These are phyloP conservation scores for Mycalesis mineus DNA, from an alignment of 2,888 invertebrate genomes.

Conservation along the genomic window DNA sequence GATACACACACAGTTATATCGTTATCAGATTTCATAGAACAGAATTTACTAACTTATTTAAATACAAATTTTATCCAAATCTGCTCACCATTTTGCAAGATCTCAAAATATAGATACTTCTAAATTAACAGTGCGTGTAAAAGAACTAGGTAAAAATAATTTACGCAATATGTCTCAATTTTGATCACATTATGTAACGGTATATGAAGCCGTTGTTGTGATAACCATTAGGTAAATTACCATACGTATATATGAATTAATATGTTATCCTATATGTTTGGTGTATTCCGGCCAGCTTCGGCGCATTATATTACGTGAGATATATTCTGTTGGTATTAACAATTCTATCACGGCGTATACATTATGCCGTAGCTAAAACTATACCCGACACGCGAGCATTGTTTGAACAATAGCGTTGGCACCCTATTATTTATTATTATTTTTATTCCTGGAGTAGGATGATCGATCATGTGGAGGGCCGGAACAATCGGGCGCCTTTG, in stretches of 20 bases:
- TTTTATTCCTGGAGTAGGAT: slow-evolving; percentile 70
- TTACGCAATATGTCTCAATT: too few relatives aligned
- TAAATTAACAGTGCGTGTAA: too few relatives aligned
- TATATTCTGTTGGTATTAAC: slow-evolving; percentile 8
- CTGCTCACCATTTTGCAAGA: too few relatives aligned
- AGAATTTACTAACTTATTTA: too few relatives aligned
- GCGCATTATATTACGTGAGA: not conserved
- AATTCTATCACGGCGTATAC: slow-evolving; percentile 10
- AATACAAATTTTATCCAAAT: too few relatives aligned
- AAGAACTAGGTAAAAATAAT: too few relatives aligned
- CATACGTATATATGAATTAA: not conserved
- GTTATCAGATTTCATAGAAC: too few relatives aligned
- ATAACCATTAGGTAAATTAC: not conserved
- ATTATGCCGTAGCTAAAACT: slow-evolving; percentile 40
- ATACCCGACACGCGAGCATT: slow-evolving; percentile 63
- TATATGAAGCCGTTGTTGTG: too few relatives aligned
- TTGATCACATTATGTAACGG: too few relatives aligned
- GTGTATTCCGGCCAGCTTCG: not conserved
- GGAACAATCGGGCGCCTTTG: slow-evolving; percentile 68
- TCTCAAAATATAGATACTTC: too few relatives aligned
- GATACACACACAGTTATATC: too few relatives aligned
- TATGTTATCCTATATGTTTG: not conserved
- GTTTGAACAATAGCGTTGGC: slow-evolving; percentile 63
- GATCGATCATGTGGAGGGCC: slow-evolving; percentile 68
- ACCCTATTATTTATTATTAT: slow-evolving; percentile 72